A percentile compares a stretch with the other conserved stretches of the same genome.
Evolutionary conservation across 2,113 vertebrate genomes (phyloP).

Genomic region (Hassar affinis): DNA sequence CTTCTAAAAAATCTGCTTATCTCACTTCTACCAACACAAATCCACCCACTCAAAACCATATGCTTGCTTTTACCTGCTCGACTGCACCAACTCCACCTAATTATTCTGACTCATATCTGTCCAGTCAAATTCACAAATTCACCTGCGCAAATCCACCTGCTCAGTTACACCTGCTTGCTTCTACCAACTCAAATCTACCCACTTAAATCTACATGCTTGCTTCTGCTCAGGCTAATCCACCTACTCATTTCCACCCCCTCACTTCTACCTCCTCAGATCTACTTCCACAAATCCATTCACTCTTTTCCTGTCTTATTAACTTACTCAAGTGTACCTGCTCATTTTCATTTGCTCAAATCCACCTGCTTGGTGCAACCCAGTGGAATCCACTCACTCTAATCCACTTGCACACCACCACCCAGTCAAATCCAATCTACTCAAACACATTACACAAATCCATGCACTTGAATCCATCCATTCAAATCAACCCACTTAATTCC

Average conservation of each 20-base stretch:
- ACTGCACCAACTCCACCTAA: slow-evolving; percentile 3
- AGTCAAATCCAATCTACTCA: too few relatives aligned
- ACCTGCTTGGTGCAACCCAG: neutral
- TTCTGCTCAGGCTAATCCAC: neutral
- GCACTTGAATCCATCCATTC: neutral
- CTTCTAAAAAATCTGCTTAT: neutral
- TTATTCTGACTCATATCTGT: neutral
- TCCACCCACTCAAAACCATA: slow-evolving; percentile 14
- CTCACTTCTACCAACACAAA: neutral
- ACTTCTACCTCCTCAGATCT: neutral
- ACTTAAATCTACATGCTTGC: neutral
- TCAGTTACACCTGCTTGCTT: neutral
- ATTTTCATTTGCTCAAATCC: neutral
- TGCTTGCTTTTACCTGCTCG: neutral
- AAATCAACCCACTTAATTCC: neutral
- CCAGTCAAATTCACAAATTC: neutral
- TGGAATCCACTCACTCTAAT: neutral
- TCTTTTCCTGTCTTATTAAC: too few relatives aligned
- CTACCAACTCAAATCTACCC: neutral
- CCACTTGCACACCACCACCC: neutral
- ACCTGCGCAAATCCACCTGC: neutral
- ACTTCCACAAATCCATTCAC: too few relatives aligned
- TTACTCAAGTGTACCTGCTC: neutral
- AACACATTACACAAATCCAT: neutral
- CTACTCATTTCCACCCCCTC: neutral